Percentiles rank a stretch among this genome's conserved stretches.
Evolutionary conservation across 1,140 invertebrate genomes (phyloP).

Genomic region (Rhagoletis zephyria): DNA sequence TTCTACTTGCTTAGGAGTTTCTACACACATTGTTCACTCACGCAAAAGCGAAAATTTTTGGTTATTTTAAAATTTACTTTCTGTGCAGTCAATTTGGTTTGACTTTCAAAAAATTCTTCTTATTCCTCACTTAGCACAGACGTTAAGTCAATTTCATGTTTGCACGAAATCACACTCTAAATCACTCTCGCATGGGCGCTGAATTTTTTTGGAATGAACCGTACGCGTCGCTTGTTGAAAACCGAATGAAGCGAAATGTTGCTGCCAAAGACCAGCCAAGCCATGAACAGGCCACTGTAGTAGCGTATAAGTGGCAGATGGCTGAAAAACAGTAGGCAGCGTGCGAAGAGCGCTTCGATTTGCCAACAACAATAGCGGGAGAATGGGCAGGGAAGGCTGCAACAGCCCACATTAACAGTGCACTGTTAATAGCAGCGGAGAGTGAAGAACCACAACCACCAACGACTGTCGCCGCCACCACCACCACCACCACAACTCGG

Average conservation of each 20-base stretch:
- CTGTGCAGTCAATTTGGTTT: background rate
- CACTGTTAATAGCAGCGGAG: background rate
- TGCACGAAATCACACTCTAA: constrained; percentile 30
- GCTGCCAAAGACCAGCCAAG: background rate
- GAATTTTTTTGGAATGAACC: background rate
- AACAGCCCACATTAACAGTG: background rate
- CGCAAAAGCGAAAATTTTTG: background rate
- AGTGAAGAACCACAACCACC: background rate
- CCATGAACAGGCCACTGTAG: background rate
- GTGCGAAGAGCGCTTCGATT: background rate
- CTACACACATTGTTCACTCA: background rate
- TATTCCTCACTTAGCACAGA: background rate
- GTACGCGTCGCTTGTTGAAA: constrained; percentile 29
- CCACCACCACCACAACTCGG: background rate
- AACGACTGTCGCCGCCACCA: background rate
- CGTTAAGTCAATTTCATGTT: constrained; percentile 49
- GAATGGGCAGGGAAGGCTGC: background rate
- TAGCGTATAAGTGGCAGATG: constrained; percentile 17
- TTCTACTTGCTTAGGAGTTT: background rate
- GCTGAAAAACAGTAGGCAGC: background rate
- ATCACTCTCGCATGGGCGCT: background rate
- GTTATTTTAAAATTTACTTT: background rate
- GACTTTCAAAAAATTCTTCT: background rate
- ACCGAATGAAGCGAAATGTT: constrained; percentile 34
- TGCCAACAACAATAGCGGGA: background rate